phyloP scores from a whole-genome alignment of 1,140 invertebrate species.

The Orussus abietinus region DNA sequence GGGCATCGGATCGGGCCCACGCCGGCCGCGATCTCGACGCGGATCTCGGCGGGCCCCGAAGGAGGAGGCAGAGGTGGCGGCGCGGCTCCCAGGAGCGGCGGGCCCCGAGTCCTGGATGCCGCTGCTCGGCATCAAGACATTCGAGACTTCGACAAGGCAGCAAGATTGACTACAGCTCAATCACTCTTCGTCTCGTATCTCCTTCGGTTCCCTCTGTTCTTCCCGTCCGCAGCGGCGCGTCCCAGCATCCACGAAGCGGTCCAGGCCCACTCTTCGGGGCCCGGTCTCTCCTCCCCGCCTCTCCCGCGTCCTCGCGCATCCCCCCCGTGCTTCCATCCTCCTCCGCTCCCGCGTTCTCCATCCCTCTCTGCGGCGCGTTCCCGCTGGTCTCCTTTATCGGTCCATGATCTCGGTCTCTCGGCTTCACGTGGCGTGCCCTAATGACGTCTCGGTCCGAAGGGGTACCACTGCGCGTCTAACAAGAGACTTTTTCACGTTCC shows the following conservation, averaged over 20 bases:
- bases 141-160: constrained; percentile 47
- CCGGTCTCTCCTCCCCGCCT: background rate
- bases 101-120: too few relatives aligned
- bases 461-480: constrained; percentile 42
- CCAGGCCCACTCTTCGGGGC: constrained; percentile 15
- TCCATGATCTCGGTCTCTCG: constrained; percentile 40
- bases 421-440: constrained; percentile 49
- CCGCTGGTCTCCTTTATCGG: constrained; percentile 30
- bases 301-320: background rate
- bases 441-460: constrained; percentile 44
- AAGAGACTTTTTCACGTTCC: constrained; percentile 45
- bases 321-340: background rate
- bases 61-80: background rate
- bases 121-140: constrained; percentile 49
- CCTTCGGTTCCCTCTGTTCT: constrained; percentile 17
- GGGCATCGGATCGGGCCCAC: too few relatives aligned
- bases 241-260: constrained; percentile 4
- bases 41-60: too few relatives aligned
- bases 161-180: constrained; percentile 54
- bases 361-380: constrained; percentile 14
- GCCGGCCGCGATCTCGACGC: too few relatives aligned
- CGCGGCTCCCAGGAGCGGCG: background rate
- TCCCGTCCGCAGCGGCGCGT: background rate
- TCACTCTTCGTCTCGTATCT: constrained; percentile 50
- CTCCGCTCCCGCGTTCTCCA: constrained; percentile 6